Conservation (phyloP, 2,888 invertebrate species). For the Phlogophora meticulosa region DNA sequence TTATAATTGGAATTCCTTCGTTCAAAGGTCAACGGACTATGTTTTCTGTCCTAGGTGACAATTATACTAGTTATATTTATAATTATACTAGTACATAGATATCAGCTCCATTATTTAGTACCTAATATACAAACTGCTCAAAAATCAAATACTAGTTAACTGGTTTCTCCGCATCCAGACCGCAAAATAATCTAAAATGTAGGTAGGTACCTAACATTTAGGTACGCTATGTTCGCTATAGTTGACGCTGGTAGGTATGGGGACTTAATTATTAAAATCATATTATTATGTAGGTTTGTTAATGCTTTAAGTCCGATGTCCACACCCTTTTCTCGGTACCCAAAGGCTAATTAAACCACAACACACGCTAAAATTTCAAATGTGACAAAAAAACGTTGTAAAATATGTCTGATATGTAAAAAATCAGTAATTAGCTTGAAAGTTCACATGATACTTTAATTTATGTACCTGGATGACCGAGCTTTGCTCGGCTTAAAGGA, state of each 20-base stretch:
- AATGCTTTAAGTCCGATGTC: neutral
- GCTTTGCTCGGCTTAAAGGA: too few relatives aligned
- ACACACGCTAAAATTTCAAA: neutral
- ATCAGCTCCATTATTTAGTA: neutral
- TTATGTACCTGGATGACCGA: too few relatives aligned
- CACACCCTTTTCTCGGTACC: constrained; percentile 2
- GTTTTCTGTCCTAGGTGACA: neutral
- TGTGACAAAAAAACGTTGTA: neutral
- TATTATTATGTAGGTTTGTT: neutral
- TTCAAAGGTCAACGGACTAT: constrained; percentile 23
- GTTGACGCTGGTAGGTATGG: neutral
- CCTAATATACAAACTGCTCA: too few relatives aligned
- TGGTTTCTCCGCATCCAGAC: too few relatives aligned
- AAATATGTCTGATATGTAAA: neutral
- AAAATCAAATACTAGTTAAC: too few relatives aligned
- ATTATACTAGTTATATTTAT: too few relatives aligned
- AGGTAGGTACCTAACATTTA: too few relatives aligned
- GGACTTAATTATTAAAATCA: neutral
- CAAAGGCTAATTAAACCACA: constrained; percentile 11
- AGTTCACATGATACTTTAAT: too few relatives aligned
- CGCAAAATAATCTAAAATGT: too few relatives aligned
- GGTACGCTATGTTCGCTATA: neutral
- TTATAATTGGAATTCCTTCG: constrained; percentile 55
- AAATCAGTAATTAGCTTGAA: neutral
- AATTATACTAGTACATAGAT: neutral